Evolutionary conservation across 1,140 invertebrate species (phyloP), one percentile per base, ranked within the genome.

Genomic region (Rhopalosiphum maidis): DNA sequence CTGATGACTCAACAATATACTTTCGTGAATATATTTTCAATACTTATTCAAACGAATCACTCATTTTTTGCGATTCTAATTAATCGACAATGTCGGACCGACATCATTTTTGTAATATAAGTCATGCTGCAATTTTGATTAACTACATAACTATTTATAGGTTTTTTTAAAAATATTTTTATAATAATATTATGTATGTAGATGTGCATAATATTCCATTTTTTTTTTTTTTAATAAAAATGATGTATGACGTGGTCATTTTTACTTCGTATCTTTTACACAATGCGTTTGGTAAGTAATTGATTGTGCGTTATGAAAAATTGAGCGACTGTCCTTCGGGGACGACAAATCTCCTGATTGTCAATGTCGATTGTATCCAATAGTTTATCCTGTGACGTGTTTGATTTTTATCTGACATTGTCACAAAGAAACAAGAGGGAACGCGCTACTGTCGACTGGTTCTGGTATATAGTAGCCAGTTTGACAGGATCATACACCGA

Each of bases 301-400:
- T 48, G 46, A 87, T 87, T 30, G 86, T n/a, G 86, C 86, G 30
- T 87, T 87, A 87, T 87, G 86, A 43, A 91, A 68, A 68, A 60
- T 43, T 55, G 8, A n/a, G 4, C 37, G 35, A 90, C 37, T 68
- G 55, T 91, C 55, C 54, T 60, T 91, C 25, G 22, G 21, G 46
- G 83, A 41, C 48, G 37, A 60, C 37, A 91, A 91, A 91, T 91
- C 60, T 41, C 68, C 35, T 21, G 30, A 48, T 91, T 83, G 90
- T 91, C 43, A 91, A 77, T 46, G 68, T 15, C n/a, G 86, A 91
- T 91, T 91, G 89, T 91, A 82, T 25, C 30, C 41, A 15, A 23
- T 46, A 91, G 43, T 91, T 91, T 83, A 77, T 91, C 68, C 68
- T n/a, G 90, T 46, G 90, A 91, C 90, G 90, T 83, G 41, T 91